Conservation (phyloP, 2,113 vertebrate species). For the Lates calcarifer region DNA sequence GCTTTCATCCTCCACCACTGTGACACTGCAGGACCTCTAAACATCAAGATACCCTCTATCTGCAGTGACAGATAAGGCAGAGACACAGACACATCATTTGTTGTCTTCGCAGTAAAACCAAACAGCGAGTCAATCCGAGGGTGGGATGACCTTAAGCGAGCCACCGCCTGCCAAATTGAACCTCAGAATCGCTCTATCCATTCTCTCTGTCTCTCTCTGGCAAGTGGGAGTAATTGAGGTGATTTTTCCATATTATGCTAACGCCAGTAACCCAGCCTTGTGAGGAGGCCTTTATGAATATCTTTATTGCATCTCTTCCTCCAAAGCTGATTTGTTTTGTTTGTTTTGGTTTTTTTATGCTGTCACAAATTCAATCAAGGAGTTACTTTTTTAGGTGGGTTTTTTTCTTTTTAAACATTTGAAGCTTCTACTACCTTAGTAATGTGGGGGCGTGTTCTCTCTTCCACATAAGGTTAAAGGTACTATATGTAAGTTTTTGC, state of each 20-base stretch:
- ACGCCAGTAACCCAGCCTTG: conserved; percentile 43
- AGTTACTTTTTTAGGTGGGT: neutral
- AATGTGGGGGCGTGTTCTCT: neutral
- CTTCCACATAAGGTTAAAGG: neutral
- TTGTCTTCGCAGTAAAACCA: conserved; percentile 42
- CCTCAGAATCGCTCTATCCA: conserved; percentile 39
- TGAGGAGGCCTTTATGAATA: conserved; percentile 54
- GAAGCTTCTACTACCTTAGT: neutral
- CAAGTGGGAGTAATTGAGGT: conserved; percentile 65
- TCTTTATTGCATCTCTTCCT: conserved; percentile 54
- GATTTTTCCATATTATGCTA: conserved; percentile 69
- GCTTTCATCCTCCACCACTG: neutral
- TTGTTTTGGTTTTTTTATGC: conserved; percentile 28
- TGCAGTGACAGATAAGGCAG: conserved; percentile 38
- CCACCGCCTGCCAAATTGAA: conserved; percentile 50
- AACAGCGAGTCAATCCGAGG: conserved; percentile 42
- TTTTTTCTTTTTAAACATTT: conserved; percentile 6
- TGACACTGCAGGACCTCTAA: conserved; percentile 4
- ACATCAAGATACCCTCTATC: conserved; percentile 4
- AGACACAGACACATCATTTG: conserved; percentile 25
- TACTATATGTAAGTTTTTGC: no score
- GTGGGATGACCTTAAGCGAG: conserved; percentile 54
- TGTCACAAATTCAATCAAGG: conserved; percentile 43
- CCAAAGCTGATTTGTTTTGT: conserved; percentile 22
- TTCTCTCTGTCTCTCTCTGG: conserved; percentile 44